Percentiles rank a stretch among this genome's conserved stretches.
These are phyloP conservation scores for Chaetodon trifascialis DNA, from an alignment of 2,113 vertebrate species.

Conservation along the genomic window DNA sequence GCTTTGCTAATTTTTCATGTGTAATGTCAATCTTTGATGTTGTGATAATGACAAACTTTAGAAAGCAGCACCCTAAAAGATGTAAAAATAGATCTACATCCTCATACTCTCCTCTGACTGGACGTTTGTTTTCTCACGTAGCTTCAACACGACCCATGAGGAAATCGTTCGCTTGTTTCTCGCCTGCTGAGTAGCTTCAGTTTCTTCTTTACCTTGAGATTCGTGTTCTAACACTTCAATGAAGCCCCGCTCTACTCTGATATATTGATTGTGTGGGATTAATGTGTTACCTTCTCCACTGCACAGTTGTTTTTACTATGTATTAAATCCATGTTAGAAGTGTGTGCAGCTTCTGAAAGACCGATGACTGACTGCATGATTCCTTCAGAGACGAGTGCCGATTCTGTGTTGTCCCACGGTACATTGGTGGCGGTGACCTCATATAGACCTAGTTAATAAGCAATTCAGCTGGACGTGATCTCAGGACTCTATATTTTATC, in stretches of 20 bases:
- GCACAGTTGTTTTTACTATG: too few species aligned
- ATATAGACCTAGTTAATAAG: constrained; percentile 17
- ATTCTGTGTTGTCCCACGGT: not conserved
- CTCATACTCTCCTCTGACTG: not conserved
- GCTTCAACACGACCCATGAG: too few species aligned
- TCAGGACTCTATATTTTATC: constrained; percentile 9
- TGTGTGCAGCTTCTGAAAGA: constrained; percentile 3
- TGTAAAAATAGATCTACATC: not conserved
- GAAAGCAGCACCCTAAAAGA: too few species aligned
- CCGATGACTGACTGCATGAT: constrained; percentile 5
- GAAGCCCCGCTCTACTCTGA: not conserved
- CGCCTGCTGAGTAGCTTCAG: too few species aligned
- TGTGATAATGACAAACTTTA: too few species aligned
- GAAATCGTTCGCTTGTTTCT: too few species aligned
- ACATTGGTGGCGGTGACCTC: constrained; percentile 18
- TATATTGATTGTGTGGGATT: too few species aligned
- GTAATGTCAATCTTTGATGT: too few species aligned
- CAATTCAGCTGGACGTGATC: constrained; percentile 23
- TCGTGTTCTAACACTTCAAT: not conserved
- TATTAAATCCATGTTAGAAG: constrained; percentile 12
- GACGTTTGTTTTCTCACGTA: not conserved
- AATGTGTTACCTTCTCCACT: not conserved
- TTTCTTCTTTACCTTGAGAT: too few species aligned
- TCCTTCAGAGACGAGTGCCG: not conserved
- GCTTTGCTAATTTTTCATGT: too few species aligned